These are phyloP conservation scores for Euzetes globulus DNA, from an alignment of 2,888 invertebrate species.

Conservation along the genomic window DNA sequence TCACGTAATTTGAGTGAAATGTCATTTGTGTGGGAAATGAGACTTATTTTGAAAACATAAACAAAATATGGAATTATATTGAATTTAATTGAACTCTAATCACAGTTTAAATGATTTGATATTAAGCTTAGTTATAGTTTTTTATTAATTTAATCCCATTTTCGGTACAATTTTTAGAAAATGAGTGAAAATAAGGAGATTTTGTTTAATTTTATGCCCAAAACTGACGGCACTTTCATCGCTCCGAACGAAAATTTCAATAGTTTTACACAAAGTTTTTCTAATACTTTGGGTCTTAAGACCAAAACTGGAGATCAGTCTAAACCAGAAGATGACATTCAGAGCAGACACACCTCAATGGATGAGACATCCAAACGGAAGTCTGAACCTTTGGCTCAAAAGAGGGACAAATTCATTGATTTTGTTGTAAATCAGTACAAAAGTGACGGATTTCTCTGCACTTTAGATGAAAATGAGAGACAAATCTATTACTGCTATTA, in stretches of 20 bases:
- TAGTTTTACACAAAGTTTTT: background rate
- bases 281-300: background rate
- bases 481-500: conserved; percentile 18
- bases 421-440: background rate
- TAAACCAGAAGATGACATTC: background rate
- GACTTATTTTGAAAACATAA: no score
- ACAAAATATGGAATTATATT: no score
- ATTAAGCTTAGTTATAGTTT: no score
- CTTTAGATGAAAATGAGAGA: background rate
- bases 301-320: background rate
- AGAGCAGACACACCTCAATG: background rate
- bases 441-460: conserved; percentile 1
- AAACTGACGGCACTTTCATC: conserved; percentile 6
- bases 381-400: background rate
- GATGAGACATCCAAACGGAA: background rate
- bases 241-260: conserved; percentile 5
- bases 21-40: no score
- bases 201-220: background rate
- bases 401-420: background rate
- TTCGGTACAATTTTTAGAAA: no score
- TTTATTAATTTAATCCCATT: no score
- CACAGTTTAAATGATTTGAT: no score
- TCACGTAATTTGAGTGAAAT: no score
- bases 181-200: background rate
- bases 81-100: no score